phyloP scores from a whole-genome alignment of 2,113 vertebrate genomes.

The Hippoglossus stenolepis region DNA sequence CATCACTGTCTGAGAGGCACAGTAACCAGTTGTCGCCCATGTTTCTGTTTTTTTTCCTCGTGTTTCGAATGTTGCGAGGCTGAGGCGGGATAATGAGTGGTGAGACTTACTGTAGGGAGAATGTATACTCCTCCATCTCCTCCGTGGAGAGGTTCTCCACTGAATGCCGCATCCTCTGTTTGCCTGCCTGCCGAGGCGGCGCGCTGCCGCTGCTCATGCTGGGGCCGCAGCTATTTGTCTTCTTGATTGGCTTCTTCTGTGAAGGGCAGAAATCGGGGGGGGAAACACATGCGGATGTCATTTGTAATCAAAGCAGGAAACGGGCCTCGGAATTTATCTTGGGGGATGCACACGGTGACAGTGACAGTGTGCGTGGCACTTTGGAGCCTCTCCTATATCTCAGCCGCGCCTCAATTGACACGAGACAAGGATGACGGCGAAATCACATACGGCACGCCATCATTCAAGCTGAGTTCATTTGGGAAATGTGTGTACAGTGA shows the following conservation, averaged over 20 bases:
- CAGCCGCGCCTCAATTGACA: slow-evolving; percentile 69
- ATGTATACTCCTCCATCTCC: slow-evolving; percentile 82
- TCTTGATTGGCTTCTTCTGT: slow-evolving; percentile 84
- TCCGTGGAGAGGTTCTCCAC: slow-evolving; percentile 68
- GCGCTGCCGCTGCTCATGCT: slow-evolving; percentile 71
- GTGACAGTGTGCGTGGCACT: slow-evolving; percentile 74
- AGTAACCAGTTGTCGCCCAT: slow-evolving; percentile 35
- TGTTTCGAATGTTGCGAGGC: slow-evolving; percentile 38
- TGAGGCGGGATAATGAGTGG: slow-evolving; percentile 54
- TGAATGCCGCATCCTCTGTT: slow-evolving; percentile 68
- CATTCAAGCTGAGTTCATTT: slow-evolving; percentile 74
- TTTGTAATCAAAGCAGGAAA: slow-evolving; percentile 84
- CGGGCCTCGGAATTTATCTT: slow-evolving; percentile 78
- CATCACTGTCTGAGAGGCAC: slow-evolving; percentile 31
- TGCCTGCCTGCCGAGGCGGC: slow-evolving; percentile 66
- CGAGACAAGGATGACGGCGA: slow-evolving; percentile 70
- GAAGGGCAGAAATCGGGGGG: slow-evolving; percentile 75
- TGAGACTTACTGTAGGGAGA: slow-evolving; percentile 83
- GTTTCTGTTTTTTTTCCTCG: background rate
- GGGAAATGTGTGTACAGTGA: slow-evolving; percentile 60
- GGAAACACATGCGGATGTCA: slow-evolving; percentile 79
- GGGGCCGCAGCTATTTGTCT: slow-evolving; percentile 77
- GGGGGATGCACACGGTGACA: slow-evolving; percentile 78
- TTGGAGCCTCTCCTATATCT: slow-evolving; percentile 74
- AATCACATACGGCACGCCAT: slow-evolving; percentile 76